Evolutionary conservation across 2,797 vertebrate genomes (phyloP).

Genomic region (Arctocebus calabarensis): DNA sequence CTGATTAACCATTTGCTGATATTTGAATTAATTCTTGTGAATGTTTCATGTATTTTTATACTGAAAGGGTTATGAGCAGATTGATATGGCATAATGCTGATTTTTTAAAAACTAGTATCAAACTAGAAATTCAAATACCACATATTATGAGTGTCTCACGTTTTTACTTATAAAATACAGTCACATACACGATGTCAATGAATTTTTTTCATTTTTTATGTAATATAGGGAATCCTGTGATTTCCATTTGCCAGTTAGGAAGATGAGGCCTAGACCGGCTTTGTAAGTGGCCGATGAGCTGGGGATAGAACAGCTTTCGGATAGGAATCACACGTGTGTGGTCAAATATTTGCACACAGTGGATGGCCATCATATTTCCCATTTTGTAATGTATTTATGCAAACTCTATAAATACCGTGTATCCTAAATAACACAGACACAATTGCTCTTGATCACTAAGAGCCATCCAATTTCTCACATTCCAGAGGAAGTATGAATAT

Average conservation of each 20-base stretch:
- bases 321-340: not conserved
- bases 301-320: not conserved
- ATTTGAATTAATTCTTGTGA: not conserved
- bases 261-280: not conserved
- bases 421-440: not conserved
- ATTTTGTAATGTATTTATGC: not conserved
- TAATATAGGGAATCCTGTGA: not conserved
- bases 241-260: not conserved
- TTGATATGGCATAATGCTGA: not conserved
- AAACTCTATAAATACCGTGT: not conserved
- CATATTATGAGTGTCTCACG: not conserved
- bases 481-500: not conserved
- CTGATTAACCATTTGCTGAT: not conserved
- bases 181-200: not conserved
- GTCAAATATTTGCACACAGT: not conserved
- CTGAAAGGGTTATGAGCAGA: not conserved
- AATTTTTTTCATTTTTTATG: not conserved
- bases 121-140: not conserved
- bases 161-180: not conserved
- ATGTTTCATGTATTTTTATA: not conserved
- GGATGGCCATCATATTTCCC: not conserved
- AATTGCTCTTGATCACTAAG: not conserved
- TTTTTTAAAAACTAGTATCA: conserved; percentile 4
- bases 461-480: not conserved
- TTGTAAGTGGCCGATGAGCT: not conserved